phyloP scores from a whole-genome alignment of 64 coral and sea anemone species.

The Dendronephthya gigantea region DNA sequence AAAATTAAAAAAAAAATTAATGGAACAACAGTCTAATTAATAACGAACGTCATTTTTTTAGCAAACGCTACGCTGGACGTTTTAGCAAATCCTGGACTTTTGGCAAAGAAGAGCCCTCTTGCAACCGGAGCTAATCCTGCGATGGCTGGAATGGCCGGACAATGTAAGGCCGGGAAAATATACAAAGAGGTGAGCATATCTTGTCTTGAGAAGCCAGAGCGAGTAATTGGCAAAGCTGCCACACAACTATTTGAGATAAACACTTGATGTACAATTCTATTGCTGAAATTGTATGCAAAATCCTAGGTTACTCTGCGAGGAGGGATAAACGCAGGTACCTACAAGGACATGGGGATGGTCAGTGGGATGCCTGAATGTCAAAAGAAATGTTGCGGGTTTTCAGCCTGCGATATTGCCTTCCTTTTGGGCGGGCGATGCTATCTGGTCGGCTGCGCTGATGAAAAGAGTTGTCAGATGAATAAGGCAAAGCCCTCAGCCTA shows the following conservation, averaged over 20 bases:
- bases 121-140: constrained; percentile 24
- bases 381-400: constrained; percentile 81
- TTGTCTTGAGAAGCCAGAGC: too few species aligned
- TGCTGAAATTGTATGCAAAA: too few species aligned
- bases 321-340: constrained; percentile 91
- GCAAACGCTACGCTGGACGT: not conserved
- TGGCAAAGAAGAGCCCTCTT: constrained; percentile 20
- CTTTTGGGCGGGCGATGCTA: constrained; percentile 78
- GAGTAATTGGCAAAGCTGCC: too few species aligned
- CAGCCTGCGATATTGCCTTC: constrained; percentile 78
- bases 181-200: constrained; percentile 38
- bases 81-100: not conserved
- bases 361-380: constrained; percentile 69
- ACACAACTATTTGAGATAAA: too few species aligned
- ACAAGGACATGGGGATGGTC: constrained; percentile 82
- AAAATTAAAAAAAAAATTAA: too few species aligned
- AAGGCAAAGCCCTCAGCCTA: constrained; percentile 86
- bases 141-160: constrained; percentile 50
- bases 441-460: constrained; percentile 85
- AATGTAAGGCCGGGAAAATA: constrained; percentile 72
- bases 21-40: not conserved
- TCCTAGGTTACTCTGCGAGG: constrained; percentile 59
- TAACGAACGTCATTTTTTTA: not conserved
- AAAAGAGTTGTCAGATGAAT: constrained; percentile 82
- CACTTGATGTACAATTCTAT: too few species aligned